A percentile compares a stretch with the other conserved stretches of the same genome.
phyloP scores from a whole-genome alignment of 1,140 invertebrate genomes.

The Pseudachorutes palmiensis region DNA sequence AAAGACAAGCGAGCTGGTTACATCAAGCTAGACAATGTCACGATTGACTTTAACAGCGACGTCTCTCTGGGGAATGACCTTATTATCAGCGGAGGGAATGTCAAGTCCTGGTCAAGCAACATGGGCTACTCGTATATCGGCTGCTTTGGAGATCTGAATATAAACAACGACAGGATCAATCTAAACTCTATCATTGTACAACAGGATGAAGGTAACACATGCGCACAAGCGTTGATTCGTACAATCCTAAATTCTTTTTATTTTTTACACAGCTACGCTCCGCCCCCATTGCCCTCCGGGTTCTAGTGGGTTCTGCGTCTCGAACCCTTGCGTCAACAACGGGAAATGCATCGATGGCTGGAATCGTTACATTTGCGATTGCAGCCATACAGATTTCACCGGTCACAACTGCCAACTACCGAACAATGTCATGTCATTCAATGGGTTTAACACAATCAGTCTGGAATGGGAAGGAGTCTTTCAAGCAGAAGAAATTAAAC shows the following conservation, averaged over 20 bases:
- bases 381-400: constrained; percentile 75
- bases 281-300: constrained; percentile 69
- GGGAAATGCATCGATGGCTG: constrained; percentile 78
- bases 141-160: constrained; percentile 82
- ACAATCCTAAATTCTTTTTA: constrained; percentile 11
- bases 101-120: constrained; percentile 81
- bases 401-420: constrained; percentile 62
- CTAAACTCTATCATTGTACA: constrained; percentile 43
- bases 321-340: constrained; percentile 21
- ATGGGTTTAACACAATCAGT: background rate
- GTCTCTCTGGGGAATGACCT: constrained; percentile 3
- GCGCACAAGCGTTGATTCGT: constrained; percentile 10
- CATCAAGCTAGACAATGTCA: constrained; percentile 80
- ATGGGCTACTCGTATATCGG: constrained; percentile 86
- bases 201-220: constrained; percentile 42
- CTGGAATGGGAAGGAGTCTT: background rate
- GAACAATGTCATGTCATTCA: background rate
- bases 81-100: constrained; percentile 32
- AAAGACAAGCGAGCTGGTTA: constrained; percentile 69
- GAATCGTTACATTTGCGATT: constrained; percentile 95
- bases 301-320: constrained; percentile 28
- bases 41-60: constrained; percentile 79
- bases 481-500: constrained; percentile 1
- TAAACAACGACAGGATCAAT: constrained; percentile 64
- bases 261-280: constrained; percentile 63